Conservation (phyloP, 2,888 invertebrate species). For the Xestobium rufovillosum region DNA sequence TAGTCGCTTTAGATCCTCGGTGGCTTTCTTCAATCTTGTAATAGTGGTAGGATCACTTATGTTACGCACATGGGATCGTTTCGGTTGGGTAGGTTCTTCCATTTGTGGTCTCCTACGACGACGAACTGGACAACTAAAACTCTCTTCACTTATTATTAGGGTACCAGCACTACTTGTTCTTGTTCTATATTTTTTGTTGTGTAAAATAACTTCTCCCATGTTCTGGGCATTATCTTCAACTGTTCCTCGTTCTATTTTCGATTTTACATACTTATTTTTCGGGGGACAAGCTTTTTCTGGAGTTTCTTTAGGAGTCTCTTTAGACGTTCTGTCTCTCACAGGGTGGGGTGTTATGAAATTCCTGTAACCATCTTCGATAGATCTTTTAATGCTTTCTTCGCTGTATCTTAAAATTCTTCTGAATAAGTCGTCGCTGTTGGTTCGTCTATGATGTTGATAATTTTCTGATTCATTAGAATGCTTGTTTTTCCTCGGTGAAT, state of each 20-base stretch:
- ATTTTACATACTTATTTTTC: neutral
- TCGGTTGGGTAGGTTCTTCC: too few species aligned
- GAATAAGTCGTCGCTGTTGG: constrained; percentile 34
- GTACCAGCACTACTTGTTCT: constrained; percentile 50
- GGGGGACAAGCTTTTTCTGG: constrained; percentile 2
- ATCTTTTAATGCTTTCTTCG: constrained; percentile 32
- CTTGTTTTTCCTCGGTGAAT: too few species aligned
- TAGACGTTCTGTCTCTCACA: neutral
- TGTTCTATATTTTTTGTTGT: constrained; percentile 41
- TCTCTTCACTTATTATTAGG: constrained; percentile 47
- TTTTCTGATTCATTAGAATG: neutral
- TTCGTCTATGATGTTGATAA: constrained; percentile 24
- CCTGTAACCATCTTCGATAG: constrained; percentile 34
- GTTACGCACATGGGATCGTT: constrained; percentile 15
- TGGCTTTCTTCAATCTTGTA: constrained; percentile 7
- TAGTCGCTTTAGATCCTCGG: constrained; percentile 5
- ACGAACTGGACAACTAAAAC: constrained; percentile 30
- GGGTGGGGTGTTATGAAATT: constrained; percentile 28
- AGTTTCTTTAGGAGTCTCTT: constrained; percentile 12
- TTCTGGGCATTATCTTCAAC: neutral
- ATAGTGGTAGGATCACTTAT: constrained; percentile 16
- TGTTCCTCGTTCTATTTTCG: neutral
- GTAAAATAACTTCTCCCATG: constrained; percentile 22
- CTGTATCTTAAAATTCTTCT: constrained; percentile 32
- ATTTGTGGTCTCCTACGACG: constrained; percentile 28